These are phyloP conservation scores for Monopterus albus DNA, from an alignment of 2,113 vertebrate genomes.

Conservation along the genomic window DNA sequence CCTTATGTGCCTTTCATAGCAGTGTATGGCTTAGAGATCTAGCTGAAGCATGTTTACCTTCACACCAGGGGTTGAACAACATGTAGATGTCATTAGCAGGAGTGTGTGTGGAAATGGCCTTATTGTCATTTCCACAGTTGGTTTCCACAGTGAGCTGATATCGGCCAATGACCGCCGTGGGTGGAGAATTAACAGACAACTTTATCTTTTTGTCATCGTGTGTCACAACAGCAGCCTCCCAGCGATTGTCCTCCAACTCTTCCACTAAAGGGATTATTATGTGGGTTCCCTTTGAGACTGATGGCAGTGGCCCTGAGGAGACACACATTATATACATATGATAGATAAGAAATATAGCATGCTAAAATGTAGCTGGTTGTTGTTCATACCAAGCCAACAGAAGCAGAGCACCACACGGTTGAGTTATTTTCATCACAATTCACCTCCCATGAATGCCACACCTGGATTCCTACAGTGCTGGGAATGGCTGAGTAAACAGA, in stretches of 20 bases:
- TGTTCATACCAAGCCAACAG: background rate
- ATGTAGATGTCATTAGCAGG: slow-evolving; percentile 83
- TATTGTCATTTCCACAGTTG: slow-evolving; percentile 59
- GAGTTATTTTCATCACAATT: background rate
- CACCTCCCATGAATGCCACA: slow-evolving; percentile 8
- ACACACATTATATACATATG: background rate
- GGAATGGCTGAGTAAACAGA: slow-evolving; percentile 16
- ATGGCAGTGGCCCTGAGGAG: slow-evolving; percentile 58
- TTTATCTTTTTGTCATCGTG: slow-evolving; percentile 64
- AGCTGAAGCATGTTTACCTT: slow-evolving; percentile 76
- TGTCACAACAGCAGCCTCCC: slow-evolving; percentile 84
- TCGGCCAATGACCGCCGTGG: slow-evolving; percentile 82
- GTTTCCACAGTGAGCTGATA: slow-evolving; percentile 86
- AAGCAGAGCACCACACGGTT: background rate
- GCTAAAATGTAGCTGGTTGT: background rate
- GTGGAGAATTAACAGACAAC: slow-evolving; percentile 80
- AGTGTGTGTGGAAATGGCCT: slow-evolving; percentile 73
- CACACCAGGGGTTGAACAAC: slow-evolving; percentile 94
- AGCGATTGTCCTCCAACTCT: slow-evolving; percentile 74
- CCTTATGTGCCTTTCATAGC: too few species aligned
- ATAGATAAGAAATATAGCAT: background rate
- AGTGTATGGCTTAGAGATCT: too few species aligned
- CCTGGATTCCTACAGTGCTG: slow-evolving; percentile 21
- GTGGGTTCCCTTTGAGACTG: slow-evolving; percentile 68
- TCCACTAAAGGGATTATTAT: slow-evolving; percentile 78